Base-by-base conservation (phyloP, 1,140 invertebrate species). In the Diprion similis region DNA sequence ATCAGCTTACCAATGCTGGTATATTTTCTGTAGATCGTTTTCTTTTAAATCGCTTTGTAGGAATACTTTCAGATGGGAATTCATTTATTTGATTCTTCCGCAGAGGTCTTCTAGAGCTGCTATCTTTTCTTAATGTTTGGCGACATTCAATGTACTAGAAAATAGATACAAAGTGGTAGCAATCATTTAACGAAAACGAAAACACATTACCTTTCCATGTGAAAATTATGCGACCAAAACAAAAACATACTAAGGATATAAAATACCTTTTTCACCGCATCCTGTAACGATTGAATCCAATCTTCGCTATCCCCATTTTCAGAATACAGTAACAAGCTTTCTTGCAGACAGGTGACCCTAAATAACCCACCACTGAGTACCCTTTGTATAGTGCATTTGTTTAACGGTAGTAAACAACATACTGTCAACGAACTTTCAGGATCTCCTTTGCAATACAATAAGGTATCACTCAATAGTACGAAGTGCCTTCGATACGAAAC, bases 361-460 rank as follows among this genome's bases (percentile, higher is more conserved):
- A 93, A 91, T 46, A 90, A 82, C 13, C 89, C 86, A 73, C 84
- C 88, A 15, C 87, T 90, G n/a, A 91, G 76, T 73, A 91, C 85
- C 64, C 89, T 85, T 70, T 88, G 87, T 0, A 92, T 82, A 78
- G 87, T 89, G 79, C 91, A 92, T 76, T 92, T 92, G 73, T 89
- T 91, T 4, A 93, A 78, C 0, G 92, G 91, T 71, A 92, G 86
- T 69, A 92, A 89, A 75, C 89, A 89, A 71, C 86, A 89, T 73
- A 91, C 89, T 78, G 89, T 89, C 6, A 93, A 75, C 0, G 90
- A 90, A 76, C 87, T 89, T 46, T 87, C 85, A 13, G 89, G 86
- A 24, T 85, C 82, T 67, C 90, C 88, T 85, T 91, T 92, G 75
- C 90, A 92, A 77, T 92, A 92, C 76, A 93, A 84, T 24, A 93